phyloP scores from a whole-genome alignment of 1,140 invertebrate genomes.

The Drosophila tropicalis region DNA sequence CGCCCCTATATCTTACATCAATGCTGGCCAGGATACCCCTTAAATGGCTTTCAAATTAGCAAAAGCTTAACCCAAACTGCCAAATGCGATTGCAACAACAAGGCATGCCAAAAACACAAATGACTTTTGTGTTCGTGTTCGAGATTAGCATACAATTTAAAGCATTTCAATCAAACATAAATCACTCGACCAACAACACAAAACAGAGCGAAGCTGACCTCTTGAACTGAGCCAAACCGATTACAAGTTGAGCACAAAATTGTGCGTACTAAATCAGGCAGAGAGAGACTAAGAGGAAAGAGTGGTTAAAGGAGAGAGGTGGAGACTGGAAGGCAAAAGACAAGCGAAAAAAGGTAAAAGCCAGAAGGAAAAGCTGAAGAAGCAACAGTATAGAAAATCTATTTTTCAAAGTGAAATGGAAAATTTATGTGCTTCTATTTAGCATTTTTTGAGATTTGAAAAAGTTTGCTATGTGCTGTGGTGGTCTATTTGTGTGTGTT shows the following conservation, averaged over 20 bases:
- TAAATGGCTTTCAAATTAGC: slow-evolving; percentile 63
- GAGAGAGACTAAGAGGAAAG: not conserved
- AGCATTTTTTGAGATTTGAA: slow-evolving; percentile 51
- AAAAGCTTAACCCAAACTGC: slow-evolving; percentile 44
- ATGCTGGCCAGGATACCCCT: slow-evolving; percentile 12
- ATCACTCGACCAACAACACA: slow-evolving; percentile 45
- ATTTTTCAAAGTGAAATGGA: slow-evolving; percentile 59
- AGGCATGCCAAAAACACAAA: slow-evolving; percentile 49
- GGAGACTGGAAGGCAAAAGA: not conserved
- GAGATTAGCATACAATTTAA: slow-evolving; percentile 76
- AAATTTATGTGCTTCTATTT: slow-evolving; percentile 81
- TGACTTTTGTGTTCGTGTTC: slow-evolving; percentile 47
- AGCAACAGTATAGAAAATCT: slow-evolving; percentile 68
- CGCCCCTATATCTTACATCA: not conserved
- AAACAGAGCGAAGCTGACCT: slow-evolving; percentile 39
- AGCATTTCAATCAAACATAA: slow-evolving; percentile 76
- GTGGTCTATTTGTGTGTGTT: too few relatives aligned
- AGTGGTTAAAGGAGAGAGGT: not conserved
- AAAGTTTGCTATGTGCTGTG: slow-evolving; percentile 40
- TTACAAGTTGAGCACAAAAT: slow-evolving; percentile 52
- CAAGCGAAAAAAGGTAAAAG: not conserved
- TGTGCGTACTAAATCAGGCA: slow-evolving; percentile 64
- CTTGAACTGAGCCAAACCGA: slow-evolving; percentile 21
- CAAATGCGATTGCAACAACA: slow-evolving; percentile 41
- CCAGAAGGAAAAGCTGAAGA: slow-evolving; percentile 1